Evolutionary conservation across 2,888 invertebrate genomes (phyloP).

Genomic region (Drosophila cracens): DNA sequence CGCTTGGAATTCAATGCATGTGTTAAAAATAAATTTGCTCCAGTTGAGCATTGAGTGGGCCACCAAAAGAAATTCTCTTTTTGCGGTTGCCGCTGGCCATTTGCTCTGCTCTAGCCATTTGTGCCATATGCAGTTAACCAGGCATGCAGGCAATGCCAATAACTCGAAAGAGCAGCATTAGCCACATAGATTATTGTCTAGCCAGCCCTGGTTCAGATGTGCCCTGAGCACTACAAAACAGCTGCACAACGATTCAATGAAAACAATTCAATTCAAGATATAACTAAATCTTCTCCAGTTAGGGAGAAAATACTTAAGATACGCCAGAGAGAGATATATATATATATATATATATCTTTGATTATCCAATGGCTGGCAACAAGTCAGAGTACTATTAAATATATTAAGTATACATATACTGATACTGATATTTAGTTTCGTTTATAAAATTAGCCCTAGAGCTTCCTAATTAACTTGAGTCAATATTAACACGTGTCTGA

Average conservation of each 20-base stretch:
- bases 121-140: constrained; percentile 51
- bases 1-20: constrained; percentile 80
- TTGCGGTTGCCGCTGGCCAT: not conserved
- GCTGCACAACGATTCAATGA: constrained; percentile 10
- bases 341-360: not conserved
- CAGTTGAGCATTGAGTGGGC: constrained; percentile 66
- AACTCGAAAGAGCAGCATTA: not conserved
- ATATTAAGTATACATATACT: not conserved
- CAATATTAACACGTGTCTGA: not conserved
- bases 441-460: not conserved
- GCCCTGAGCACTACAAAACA: constrained; percentile 2
- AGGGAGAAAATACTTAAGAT: not conserved
- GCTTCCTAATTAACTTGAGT: not conserved
- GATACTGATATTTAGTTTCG: not conserved
- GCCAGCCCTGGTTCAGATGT: constrained; percentile 27
- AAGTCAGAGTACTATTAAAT: not conserved
- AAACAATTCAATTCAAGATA: not conserved
- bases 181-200: not conserved
- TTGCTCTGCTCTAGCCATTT: not conserved
- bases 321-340: not conserved
- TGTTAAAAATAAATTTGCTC: constrained; percentile 77
- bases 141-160: constrained; percentile 30
- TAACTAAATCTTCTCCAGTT: constrained; percentile 22
- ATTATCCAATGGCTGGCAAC: not conserved
- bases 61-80: constrained; percentile 24